A percentile compares a stretch with the other conserved stretches of the same genome.
These are phyloP conservation scores for Physeter macrocephalus DNA, from an alignment of 2,113 vertebrate genomes.

Conservation along the genomic window DNA sequence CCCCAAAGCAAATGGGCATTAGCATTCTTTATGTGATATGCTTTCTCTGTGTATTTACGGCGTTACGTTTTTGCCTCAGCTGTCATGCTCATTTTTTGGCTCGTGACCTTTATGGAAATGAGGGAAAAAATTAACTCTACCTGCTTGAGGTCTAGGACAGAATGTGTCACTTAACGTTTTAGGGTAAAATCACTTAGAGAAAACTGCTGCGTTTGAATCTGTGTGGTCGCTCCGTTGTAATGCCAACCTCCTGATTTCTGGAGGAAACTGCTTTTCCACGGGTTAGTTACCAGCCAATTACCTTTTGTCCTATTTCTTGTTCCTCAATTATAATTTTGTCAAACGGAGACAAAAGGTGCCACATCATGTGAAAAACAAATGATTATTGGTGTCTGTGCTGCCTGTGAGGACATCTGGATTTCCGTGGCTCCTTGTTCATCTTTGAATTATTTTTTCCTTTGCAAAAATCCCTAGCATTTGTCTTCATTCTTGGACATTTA, in stretches of 20 bases:
- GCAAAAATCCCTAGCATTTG: neutral
- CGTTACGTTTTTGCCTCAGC: constrained; percentile 48
- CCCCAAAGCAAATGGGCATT: neutral
- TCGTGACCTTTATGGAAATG: constrained; percentile 62
- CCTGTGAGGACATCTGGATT: neutral
- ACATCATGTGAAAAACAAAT: neutral
- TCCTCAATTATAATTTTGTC: constrained; percentile 55
- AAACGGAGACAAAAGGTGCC: constrained; percentile 48
- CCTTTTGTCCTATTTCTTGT: constrained; percentile 8
- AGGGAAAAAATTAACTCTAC: neutral
- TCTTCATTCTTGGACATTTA: neutral
- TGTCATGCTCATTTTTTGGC: constrained; percentile 54
- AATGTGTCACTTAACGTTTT: constrained; percentile 32
- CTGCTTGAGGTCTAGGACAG: neutral
- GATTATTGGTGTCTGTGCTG: neutral
- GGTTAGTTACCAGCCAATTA: neutral
- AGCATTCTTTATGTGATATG: neutral
- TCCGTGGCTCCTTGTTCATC: neutral
- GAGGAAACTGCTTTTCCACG: neutral
- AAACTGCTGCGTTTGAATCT: neutral
- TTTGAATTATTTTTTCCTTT: neutral
- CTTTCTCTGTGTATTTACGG: constrained; percentile 43
- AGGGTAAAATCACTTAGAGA: constrained; percentile 22
- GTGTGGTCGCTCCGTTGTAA: neutral
- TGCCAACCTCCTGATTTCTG: neutral